Percentiles rank a stretch among this genome's conserved stretches.
Evolutionary conservation across 2,888 invertebrate genomes (phyloP).

Genomic region (Harpalus rufipes): DNA sequence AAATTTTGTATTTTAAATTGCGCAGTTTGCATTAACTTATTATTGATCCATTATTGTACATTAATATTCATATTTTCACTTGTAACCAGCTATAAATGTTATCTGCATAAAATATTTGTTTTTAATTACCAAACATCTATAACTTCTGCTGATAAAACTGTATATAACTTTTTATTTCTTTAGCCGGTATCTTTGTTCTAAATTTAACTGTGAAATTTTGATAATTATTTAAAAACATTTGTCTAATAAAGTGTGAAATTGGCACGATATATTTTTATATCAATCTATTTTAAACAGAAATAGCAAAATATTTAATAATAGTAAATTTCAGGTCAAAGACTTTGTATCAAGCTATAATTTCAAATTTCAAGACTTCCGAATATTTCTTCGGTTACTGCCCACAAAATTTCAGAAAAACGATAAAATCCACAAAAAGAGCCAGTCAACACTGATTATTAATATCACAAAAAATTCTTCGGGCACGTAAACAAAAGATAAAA

Average conservation of each 20-base stretch:
- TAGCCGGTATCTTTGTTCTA: background rate
- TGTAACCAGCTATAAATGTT: background rate
- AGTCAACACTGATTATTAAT: slow-evolving; percentile 28
- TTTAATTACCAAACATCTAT: background rate
- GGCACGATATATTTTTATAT: background rate
- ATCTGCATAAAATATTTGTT: slow-evolving; percentile 1
- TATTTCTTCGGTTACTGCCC: background rate
- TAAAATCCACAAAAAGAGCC: slow-evolving; percentile 3
- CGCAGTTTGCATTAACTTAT: background rate
- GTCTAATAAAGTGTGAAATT: background rate
- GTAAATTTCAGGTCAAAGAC: slow-evolving; percentile 25
- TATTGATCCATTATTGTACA: background rate
- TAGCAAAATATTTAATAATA: background rate
- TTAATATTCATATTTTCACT: background rate
- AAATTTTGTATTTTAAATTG: too few relatives aligned
- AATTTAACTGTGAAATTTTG: background rate
- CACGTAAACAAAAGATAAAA: slow-evolving; percentile 37
- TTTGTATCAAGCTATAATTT: slow-evolving; percentile 14
- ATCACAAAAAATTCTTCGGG: slow-evolving; percentile 24
- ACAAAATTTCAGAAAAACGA: slow-evolving; percentile 6
- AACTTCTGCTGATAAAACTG: background rate
- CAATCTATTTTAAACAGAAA: background rate
- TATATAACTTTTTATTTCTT: slow-evolving; percentile 6
- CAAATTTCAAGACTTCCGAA: slow-evolving; percentile 29
- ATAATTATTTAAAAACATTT: background rate